A percentile compares a stretch with the other conserved stretches of the same genome.
Conservation (phyloP, 92 coral and sea anemone species). For the Porites lobata region DNA sequence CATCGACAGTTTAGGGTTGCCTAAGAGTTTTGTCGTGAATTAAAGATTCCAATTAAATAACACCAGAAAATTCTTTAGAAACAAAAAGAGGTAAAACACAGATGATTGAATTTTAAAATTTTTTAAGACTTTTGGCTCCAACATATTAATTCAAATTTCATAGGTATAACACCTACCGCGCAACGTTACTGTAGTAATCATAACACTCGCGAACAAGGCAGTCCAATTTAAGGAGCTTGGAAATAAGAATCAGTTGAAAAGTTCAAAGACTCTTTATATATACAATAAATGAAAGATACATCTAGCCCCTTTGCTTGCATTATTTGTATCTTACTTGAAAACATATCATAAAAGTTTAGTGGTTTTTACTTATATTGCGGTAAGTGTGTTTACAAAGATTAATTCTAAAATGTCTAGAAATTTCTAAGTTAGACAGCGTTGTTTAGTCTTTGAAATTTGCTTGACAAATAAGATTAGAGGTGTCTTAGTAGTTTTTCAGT, state of each 20-base stretch:
- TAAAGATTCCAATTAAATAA: not conserved
- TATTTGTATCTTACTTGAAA: not conserved
- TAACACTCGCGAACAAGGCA: not conserved
- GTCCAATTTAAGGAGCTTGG: conserved; percentile 6
- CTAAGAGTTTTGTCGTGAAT: not conserved
- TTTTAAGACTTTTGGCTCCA: too few relatives aligned
- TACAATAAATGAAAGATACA: too few relatives aligned
- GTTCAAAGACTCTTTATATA: too few relatives aligned
- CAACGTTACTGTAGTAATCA: not conserved
- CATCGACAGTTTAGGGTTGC: too few relatives aligned
- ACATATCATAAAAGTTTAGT: not conserved
- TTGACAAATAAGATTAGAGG: not conserved
- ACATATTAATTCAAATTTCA: not conserved
- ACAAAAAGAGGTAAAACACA: not conserved
- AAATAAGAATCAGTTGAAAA: too few relatives aligned
- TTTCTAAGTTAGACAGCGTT: not conserved
- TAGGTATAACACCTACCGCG: conserved; percentile 6
- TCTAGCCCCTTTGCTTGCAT: not conserved
- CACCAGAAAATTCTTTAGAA: not conserved
- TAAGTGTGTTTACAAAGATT: not conserved
- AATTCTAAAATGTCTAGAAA: conserved; percentile 11
- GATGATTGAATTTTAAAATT: conserved; percentile 3
- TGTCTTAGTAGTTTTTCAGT: not conserved
- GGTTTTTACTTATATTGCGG: not conserved
- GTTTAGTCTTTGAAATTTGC: not conserved